A percentile compares a stretch with the other conserved stretches of the same genome.
These are phyloP conservation scores for Meloe dianella DNA, from an alignment of 2,888 invertebrate genomes.

Conservation along the genomic window DNA sequence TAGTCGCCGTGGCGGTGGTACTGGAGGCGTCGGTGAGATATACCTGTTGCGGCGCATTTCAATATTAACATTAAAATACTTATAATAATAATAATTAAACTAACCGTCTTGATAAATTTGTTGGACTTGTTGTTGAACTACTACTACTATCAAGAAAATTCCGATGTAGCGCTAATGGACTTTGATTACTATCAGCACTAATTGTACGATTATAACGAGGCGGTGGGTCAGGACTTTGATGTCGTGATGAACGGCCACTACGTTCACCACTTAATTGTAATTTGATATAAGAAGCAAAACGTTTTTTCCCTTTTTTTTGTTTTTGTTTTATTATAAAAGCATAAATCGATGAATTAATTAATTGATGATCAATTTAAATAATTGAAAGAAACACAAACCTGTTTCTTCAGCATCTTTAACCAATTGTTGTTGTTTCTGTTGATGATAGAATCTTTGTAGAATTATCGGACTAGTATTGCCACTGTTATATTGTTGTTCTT, in stretches of 20 bases:
- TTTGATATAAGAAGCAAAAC: constrained; percentile 84
- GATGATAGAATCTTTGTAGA: constrained; percentile 78
- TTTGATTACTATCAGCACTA: constrained; percentile 54
- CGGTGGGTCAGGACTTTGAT: constrained; percentile 69
- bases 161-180: constrained; percentile 66
- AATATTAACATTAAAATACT: constrained; percentile 10
- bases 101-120: constrained; percentile 65
- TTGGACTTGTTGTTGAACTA: constrained; percentile 58
- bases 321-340: neutral
- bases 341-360: too few species aligned
- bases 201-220: constrained; percentile 59
- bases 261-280: constrained; percentile 69
- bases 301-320: constrained; percentile 67
- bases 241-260: constrained; percentile 58
- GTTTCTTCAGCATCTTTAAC: constrained; percentile 56
- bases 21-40: constrained; percentile 67
- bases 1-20: constrained; percentile 68
- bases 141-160: constrained; percentile 64
- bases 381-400: constrained; percentile 29
- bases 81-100: neutral
- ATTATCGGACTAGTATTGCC: constrained; percentile 82
- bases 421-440: constrained; percentile 74
- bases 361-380: too few species aligned
- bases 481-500: constrained; percentile 53
- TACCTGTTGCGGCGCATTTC: constrained; percentile 61